These are phyloP conservation scores for Alaudala cheleensis DNA, from an alignment of 2,113 vertebrate genomes.

Conservation along the genomic window DNA sequence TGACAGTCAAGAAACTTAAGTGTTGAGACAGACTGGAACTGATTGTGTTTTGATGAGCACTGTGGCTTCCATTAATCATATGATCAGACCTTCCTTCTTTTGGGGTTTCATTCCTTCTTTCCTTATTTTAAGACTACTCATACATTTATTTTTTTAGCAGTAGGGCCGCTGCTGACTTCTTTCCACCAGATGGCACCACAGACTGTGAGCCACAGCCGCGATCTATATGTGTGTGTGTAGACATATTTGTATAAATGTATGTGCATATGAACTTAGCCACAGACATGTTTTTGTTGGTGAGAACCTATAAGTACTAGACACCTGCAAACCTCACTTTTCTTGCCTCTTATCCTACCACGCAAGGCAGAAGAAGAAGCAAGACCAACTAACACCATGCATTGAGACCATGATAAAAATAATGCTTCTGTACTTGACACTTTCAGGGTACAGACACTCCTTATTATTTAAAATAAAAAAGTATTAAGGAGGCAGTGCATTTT, in stretches of 20 bases:
- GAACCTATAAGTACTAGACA: neutral
- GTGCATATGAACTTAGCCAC: neutral
- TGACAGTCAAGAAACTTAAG: neutral
- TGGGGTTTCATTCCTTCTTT: neutral
- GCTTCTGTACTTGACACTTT: neutral
- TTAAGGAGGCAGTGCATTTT: neutral
- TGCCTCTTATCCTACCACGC: neutral
- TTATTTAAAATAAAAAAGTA: neutral
- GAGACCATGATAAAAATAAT: neutral
- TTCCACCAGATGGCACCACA: constrained; percentile 80
- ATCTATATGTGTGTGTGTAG: neutral
- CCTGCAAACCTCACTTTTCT: neutral
- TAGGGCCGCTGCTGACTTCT: constrained; percentile 24
- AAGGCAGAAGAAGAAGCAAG: neutral
- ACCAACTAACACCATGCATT: neutral
- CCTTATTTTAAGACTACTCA: neutral
- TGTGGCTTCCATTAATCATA: neutral
- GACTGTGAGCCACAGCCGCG: constrained; percentile 53
- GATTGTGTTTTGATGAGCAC: neutral
- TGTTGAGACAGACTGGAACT: neutral
- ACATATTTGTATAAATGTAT: neutral
- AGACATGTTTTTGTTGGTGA: neutral
- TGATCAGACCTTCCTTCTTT: neutral
- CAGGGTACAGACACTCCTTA: neutral
- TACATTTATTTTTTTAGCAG: neutral